Evolutionary conservation across 2,113 vertebrate genomes (phyloP).

Genomic region (Emydura subglobosa): DNA sequence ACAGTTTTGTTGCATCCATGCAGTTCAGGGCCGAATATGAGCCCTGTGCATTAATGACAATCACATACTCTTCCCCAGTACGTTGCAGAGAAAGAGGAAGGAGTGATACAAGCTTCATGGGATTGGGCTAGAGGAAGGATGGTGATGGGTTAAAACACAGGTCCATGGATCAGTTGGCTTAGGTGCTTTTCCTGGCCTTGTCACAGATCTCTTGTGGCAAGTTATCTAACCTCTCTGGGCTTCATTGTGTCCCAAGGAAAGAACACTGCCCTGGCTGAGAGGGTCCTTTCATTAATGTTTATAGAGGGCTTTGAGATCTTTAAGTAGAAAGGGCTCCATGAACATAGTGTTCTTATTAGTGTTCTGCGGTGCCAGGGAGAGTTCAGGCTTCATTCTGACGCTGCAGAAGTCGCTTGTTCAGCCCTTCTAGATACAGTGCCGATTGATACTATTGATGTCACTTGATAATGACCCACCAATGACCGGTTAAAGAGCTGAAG

Average conservation of each 20-base stretch:
- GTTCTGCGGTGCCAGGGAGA: too few relatives aligned
- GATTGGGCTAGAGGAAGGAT: not conserved
- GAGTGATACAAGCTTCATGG: not conserved
- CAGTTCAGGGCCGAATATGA: not conserved
- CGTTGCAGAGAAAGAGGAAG: not conserved
- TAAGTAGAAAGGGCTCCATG: not conserved
- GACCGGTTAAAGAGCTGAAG: slow-evolving; percentile 49
- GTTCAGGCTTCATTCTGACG: too few relatives aligned
- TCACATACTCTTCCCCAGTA: not conserved
- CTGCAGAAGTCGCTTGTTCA: not conserved
- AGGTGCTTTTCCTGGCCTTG: not conserved
- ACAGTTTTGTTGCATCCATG: not conserved
- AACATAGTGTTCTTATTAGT: too few relatives aligned
- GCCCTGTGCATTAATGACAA: rapidly evolving
- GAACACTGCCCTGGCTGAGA: not conserved
- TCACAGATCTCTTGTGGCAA: rapidly evolving
- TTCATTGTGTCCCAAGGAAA: not conserved
- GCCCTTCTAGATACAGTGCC: slow-evolving; percentile 11
- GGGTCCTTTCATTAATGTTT: not conserved
- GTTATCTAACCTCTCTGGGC: not conserved
- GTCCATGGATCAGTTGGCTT: rapidly evolving
- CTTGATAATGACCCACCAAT: not conserved
- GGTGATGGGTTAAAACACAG: not conserved
- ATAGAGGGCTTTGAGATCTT: not conserved
- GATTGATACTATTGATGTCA: not conserved